phyloP scores from a whole-genome alignment of 2,113 vertebrate species.

The Thryonomys swinderianus region DNA sequence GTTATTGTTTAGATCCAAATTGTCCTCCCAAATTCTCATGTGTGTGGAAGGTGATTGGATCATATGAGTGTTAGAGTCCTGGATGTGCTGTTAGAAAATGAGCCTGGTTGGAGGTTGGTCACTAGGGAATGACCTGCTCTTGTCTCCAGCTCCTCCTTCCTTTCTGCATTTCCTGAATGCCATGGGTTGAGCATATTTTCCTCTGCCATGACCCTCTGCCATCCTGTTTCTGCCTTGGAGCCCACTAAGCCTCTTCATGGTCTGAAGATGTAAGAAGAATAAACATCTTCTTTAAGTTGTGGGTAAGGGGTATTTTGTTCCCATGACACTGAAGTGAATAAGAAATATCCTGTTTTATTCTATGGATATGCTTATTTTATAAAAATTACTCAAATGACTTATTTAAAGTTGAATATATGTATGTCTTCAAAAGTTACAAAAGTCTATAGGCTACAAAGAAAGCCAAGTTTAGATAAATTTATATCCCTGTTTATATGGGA shows the following conservation, averaged over 20 bases:
- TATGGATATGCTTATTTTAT: background rate
- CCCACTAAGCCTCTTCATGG: background rate
- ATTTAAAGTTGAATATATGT: background rate
- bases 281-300: background rate
- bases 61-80: background rate
- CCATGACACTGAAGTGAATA: background rate
- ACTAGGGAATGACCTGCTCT: background rate
- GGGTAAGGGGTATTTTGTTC: background rate
- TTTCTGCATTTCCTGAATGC: background rate
- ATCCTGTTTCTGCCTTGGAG: background rate
- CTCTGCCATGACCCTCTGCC: background rate
- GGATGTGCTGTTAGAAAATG: background rate
- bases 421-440: background rate
- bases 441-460: background rate
- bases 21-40: background rate
- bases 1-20: background rate
- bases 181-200: background rate
- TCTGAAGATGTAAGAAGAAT: background rate
- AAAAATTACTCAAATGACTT: background rate
- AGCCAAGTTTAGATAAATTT: background rate
- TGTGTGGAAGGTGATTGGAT: background rate
- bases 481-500: background rate
- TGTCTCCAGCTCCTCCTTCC: background rate
- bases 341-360: background rate
- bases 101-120: background rate